Evolutionary conservation across 2,113 vertebrate species (phyloP).

Genomic region (Melanostigma gelatinosum): DNA sequence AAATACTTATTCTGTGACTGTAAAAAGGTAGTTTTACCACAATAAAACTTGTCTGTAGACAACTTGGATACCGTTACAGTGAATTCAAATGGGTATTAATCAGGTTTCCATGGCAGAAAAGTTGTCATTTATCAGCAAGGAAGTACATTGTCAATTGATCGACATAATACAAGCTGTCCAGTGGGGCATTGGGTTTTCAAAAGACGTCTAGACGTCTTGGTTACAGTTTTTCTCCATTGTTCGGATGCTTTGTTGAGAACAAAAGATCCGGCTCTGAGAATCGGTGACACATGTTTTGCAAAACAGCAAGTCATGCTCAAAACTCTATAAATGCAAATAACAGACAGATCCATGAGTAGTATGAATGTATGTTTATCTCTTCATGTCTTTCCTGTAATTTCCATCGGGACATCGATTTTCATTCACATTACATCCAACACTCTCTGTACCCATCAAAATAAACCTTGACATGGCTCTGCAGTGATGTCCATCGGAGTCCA

Average conservation of each 20-base stretch:
- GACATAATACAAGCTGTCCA: constrained; percentile 7
- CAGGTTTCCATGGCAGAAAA: background rate
- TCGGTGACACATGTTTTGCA: background rate
- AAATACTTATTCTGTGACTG: background rate
- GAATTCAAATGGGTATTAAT: background rate
- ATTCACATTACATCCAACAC: background rate
- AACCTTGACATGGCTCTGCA: background rate
- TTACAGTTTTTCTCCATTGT: constrained; percentile 3
- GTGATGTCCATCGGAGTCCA: too few species aligned
- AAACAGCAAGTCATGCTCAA: background rate
- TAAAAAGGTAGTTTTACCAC: background rate
- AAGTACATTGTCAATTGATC: background rate
- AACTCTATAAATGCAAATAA: background rate
- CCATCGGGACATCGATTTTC: background rate
- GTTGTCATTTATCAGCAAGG: background rate
- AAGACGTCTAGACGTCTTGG: background rate
- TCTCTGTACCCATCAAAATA: background rate
- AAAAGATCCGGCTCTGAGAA: background rate
- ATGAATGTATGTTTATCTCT: too few species aligned
- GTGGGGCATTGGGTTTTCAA: background rate
- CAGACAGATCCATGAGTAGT: too few species aligned
- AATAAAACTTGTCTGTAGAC: background rate
- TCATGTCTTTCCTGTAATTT: background rate
- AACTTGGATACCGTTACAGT: background rate
- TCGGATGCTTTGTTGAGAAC: background rate